Evolutionary conservation across 1,140 invertebrate genomes (phyloP).

Genomic region (Caenorhabditis inopinata): DNA sequence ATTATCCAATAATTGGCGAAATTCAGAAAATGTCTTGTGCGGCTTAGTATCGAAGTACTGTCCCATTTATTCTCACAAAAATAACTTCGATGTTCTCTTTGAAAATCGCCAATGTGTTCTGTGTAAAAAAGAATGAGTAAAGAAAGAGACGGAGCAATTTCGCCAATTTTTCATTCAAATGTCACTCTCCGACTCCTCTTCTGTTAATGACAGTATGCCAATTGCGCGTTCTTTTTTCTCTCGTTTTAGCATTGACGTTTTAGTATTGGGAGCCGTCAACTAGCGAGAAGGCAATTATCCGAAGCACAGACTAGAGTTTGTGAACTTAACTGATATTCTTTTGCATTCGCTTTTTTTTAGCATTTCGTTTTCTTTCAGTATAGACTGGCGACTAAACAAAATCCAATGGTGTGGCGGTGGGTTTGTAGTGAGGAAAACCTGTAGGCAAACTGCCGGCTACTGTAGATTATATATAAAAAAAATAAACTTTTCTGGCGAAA

Average conservation of each 20-base stretch:
- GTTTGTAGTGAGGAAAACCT: no score
- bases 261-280: neutral
- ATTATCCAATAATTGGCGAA: no score
- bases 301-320: neutral
- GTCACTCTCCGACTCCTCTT: slow-evolving; percentile 11
- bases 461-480: no score
- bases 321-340: slow-evolving; percentile 20
- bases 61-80: no score
- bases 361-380: no score
- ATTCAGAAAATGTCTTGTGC: no score
- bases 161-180: slow-evolving; percentile 30
- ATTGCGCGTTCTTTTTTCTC: slow-evolving; percentile 23
- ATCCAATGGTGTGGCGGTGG: no score
- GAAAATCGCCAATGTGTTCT: neutral
- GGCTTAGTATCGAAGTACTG: no score
- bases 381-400: no score
- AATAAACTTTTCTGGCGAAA: no score
- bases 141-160: neutral
- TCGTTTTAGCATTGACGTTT: neutral
- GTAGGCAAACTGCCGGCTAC: no score
- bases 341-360: neutral
- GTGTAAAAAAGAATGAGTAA: neutral
- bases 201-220: slow-evolving; percentile 34
- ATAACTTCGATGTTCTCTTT: no score
- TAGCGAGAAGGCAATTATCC: neutral